Evolutionary conservation across 2,888 invertebrate genomes (phyloP), one percentile per base, ranked within the genome.

Genomic region (Sinelater perroti): DNA sequence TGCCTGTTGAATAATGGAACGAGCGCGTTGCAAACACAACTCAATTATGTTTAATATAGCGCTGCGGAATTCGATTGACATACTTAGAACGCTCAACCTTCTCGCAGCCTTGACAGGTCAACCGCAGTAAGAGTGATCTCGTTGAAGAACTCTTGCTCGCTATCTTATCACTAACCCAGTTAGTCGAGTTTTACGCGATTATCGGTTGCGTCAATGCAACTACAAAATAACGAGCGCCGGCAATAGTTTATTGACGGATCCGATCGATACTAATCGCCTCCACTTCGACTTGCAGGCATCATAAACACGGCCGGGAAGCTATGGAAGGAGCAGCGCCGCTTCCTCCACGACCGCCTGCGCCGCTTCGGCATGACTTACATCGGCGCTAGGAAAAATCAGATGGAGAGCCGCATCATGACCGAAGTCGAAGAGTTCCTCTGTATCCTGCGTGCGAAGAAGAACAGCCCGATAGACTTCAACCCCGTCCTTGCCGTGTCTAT

Each of bases 311-410:
- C 91, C 66, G 95, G 95, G 60, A 87, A 87, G 65, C 81, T 95
- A 69, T 95, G 95, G 95, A 93, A 93, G 77, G 92, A 89, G 70
- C 94, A 95, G 75, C 84, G 95, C 56, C 85, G 89, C 64, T 95
- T 95, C 79, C 81, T 95, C 46, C 93, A 94, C 74, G 90, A 91
- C 67, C 90, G 91, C 67, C 82, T 95, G 1, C 84, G 93, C 13
- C 87, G 88, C 68, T 91, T 95, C 70, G 95, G 95, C 47, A 93
- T 95, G 89, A 92, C 93, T 55, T 90, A 90, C 76, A 85, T 90
- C 79, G 91, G 91, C 46, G 85, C 85, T 64, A 89, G 91, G 64
- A 90, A 90, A 76, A 87, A 87, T 71, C 84, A 89, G 69, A 90
- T 95, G 89, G 93, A 94, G 78, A 84, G 83, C 57, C 85, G 90